Conservation (phyloP, 2,888 invertebrate genomes). For the Esperia sulphurella region DNA sequence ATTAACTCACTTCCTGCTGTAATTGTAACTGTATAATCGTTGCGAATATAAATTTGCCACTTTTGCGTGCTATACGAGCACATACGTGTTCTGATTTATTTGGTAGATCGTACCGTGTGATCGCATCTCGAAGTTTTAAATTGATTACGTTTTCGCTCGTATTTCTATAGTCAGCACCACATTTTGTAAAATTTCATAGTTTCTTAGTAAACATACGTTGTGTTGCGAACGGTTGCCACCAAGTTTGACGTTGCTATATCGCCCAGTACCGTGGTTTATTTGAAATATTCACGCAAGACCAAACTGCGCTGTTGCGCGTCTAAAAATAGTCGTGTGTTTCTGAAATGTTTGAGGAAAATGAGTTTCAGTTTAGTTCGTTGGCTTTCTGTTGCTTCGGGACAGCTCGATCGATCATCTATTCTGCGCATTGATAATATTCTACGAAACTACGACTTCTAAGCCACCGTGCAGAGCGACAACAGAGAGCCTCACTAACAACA, state of each 20-base stretch:
- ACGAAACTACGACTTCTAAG: no score
- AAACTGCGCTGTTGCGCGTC: background rate
- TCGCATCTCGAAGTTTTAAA: constrained; percentile 8
- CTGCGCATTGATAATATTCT: no score
- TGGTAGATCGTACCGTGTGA: constrained; percentile 5
- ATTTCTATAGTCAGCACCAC: constrained; percentile 9
- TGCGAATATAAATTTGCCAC: background rate
- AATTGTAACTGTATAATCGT: background rate
- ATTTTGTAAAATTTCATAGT: constrained; percentile 15
- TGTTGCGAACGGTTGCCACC: constrained; percentile 6
- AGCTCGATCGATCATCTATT: no score
- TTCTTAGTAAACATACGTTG: constrained; percentile 10
- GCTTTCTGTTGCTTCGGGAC: no score
- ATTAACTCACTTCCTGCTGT: background rate
- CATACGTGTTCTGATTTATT: background rate
- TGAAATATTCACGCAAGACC: constrained; percentile 9
- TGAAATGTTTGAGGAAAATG: no score
- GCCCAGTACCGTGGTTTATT: constrained; percentile 4
- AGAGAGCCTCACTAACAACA: no score
- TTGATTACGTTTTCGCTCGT: constrained; percentile 16
- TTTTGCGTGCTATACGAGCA: background rate
- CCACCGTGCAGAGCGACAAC: no score
- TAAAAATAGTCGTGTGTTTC: background rate
- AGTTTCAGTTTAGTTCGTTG: no score
- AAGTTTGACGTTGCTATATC: constrained; percentile 8